These are phyloP conservation scores for Catotricha subobsoleta DNA, from an alignment of 2,888 invertebrate species.

Conservation along the genomic window DNA sequence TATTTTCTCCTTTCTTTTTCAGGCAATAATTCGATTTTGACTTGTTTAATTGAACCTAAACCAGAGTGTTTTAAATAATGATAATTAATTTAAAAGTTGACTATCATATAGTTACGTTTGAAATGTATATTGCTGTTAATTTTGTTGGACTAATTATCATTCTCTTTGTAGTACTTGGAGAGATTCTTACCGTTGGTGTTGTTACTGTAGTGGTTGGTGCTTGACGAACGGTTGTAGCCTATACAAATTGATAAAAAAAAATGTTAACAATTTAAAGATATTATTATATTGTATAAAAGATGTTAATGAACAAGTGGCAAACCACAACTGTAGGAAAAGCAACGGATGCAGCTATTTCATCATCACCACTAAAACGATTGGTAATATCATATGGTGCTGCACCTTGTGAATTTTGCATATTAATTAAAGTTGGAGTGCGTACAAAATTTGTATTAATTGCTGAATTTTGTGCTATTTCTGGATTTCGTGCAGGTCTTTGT, in stretches of 20 bases:
- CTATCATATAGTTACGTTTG: too few relatives aligned
- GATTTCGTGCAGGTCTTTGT: conserved; percentile 5
- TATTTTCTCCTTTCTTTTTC: too few relatives aligned
- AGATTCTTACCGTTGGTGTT: neutral
- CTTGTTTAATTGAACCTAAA: too few relatives aligned
- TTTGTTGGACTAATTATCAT: too few relatives aligned
- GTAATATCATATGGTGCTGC: neutral
- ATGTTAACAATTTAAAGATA: neutral
- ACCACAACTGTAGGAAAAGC: neutral
- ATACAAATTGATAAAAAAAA: neutral
- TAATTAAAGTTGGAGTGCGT: too few relatives aligned
- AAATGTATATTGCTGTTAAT: too few relatives aligned
- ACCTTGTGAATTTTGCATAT: too few relatives aligned
- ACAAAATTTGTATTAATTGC: too few relatives aligned
- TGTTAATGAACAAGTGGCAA: neutral
- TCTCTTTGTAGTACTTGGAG: neutral
- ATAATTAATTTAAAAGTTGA: too few relatives aligned
- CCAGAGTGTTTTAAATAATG: too few relatives aligned
- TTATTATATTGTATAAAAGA: too few relatives aligned
- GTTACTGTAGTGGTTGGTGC: neutral
- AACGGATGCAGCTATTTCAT: neutral
- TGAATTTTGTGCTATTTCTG: neutral
- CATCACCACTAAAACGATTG: conserved; percentile 2
- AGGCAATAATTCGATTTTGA: too few relatives aligned
- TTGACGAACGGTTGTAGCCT: neutral